Evolutionary conservation across 2,113 vertebrate genomes (phyloP), one percentile per base, ranked within the genome.

Genomic region (Himantopus leucocephalus): DNA sequence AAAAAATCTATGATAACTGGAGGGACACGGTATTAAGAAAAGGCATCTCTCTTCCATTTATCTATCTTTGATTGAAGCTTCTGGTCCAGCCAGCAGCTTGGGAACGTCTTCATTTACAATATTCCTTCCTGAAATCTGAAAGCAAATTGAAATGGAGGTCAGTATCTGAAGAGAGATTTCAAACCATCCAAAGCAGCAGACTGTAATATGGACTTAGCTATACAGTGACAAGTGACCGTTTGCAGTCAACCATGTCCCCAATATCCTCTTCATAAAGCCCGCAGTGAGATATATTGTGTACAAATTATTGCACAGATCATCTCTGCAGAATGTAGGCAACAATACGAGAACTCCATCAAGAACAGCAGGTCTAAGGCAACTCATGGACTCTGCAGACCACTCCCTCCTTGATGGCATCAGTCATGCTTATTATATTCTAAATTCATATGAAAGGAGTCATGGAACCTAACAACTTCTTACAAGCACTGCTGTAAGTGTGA

Each of bases 81-180:
- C 99, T 99, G 99, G 99, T 97, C 99, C 99, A 98, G 99, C 99
- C 99, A 99, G 99, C 97, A 98, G 98, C 98, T 94, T 75, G 80
- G 86, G 64, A 56, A 23, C 9, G 59, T 32, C 79, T 97, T 99
- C 98, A 99, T 97, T 99, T 99, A 98, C 98, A 99, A 78, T 99
- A 98, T 96, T 98, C 99, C 95, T 98, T 99, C 95, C 99, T 98
- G 97, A 99, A 99, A 90, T 99, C 99, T 99, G 98, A 79, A 97
- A 97, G 72, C 62, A 94, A 95, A 95, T 37, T 30, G 56, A 45
- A 92, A 59, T 1, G 8, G 21, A 63, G 37, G 50, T 94, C 83
- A 97, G 85, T 22, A 52, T 12, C 50, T 39, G 48, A 16, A 66
- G 30, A 19, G 67, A 43, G 35, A 73, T 8, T 22, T 27, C 41